Conservation (phyloP, 2,797 vertebrate genomes). For the Scolopax bukidnonensis region DNA sequence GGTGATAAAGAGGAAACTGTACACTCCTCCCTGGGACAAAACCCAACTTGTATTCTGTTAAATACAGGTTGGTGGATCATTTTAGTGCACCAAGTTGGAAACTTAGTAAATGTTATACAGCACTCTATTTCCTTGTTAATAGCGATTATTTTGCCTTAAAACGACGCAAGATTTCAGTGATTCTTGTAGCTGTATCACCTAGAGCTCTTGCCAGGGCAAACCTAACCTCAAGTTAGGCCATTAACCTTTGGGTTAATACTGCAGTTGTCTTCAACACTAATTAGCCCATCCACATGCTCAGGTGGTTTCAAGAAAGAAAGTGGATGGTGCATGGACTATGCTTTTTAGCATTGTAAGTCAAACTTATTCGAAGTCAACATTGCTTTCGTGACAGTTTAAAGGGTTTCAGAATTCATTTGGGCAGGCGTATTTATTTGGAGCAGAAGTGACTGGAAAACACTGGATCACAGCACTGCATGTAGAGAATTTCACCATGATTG, state of each 20-base stretch:
- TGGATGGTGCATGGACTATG: rapidly evolving
- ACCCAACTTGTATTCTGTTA: background rate
- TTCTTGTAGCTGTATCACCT: background rate
- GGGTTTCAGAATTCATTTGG: background rate
- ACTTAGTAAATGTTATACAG: background rate
- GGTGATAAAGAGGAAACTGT: background rate
- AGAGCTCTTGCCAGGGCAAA: background rate
- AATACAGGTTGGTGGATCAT: background rate
- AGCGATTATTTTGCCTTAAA: background rate
- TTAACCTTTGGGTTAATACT: background rate
- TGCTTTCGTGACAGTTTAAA: background rate
- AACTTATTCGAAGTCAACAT: background rate
- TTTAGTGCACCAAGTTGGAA: background rate
- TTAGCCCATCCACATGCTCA: rapidly evolving
- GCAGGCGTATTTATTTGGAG: background rate
- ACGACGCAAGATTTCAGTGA: background rate
- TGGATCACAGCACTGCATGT: background rate
- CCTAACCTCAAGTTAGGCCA: background rate
- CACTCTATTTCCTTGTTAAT: background rate
- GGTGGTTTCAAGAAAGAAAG: background rate
- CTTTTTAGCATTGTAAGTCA: background rate
- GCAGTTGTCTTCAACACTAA: background rate
- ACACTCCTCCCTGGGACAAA: background rate
- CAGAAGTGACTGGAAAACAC: background rate
- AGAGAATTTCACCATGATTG: background rate